A percentile compares a stretch with the other conserved stretches of the same genome.
Evolutionary conservation across 2,797 vertebrate genomes (phyloP).

Genomic region (Pteronotus mesoamericanus): DNA sequence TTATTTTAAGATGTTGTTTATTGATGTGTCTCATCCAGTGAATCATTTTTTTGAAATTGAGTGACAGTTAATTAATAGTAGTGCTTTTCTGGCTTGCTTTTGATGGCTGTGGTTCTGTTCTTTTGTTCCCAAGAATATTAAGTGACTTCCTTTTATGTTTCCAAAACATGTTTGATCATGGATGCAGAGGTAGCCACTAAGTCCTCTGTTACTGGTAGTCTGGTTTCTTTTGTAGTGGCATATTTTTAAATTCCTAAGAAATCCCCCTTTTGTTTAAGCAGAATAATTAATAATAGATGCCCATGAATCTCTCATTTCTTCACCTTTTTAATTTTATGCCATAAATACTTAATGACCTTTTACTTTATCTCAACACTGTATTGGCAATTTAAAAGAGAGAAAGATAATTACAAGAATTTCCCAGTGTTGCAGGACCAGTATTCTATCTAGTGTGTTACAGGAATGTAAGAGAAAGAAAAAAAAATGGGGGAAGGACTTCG

Average conservation of each 20-base stretch:
- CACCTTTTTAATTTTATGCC: background rate
- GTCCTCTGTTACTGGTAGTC: background rate
- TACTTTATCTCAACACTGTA: background rate
- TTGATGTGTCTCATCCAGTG: background rate
- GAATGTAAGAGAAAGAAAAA: background rate
- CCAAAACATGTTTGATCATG: background rate
- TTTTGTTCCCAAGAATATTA: background rate
- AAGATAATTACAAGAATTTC: background rate
- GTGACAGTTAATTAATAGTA: background rate
- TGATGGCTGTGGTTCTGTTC: background rate
- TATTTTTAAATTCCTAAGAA: background rate
- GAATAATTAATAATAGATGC: background rate
- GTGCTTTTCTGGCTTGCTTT: background rate
- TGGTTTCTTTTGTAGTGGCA: background rate
- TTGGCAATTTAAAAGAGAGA: background rate
- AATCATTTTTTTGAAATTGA: slow-evolving; percentile 3
- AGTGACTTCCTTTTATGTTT: background rate
- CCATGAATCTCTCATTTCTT: background rate
- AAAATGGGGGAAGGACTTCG: background rate
- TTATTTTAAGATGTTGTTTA: background rate
- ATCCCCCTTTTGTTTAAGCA: background rate
- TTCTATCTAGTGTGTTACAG: background rate
- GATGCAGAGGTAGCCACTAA: background rate
- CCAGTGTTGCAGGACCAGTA: background rate
- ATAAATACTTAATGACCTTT: background rate